These are phyloP conservation scores for Mya arenaria DNA, from an alignment of 1,140 invertebrate genomes.

Conservation along the genomic window DNA sequence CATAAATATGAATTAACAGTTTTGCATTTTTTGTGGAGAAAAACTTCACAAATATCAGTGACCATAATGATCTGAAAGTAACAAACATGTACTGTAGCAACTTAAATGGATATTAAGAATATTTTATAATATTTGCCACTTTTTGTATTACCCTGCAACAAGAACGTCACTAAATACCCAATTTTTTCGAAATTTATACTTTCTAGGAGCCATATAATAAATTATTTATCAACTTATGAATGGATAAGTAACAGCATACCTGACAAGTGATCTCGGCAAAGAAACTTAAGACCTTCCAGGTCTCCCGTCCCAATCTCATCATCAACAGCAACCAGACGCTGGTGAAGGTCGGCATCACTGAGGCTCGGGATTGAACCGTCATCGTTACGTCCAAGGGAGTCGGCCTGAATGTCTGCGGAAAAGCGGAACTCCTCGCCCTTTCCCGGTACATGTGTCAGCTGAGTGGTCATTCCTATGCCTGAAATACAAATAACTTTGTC, in stretches of 20 bases:
- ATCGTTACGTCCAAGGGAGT: background rate
- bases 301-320: conserved; percentile 38
- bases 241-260: conserved; percentile 36
- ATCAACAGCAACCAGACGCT: conserved; percentile 30
- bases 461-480: too few relatives aligned
- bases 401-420: conserved; percentile 1
- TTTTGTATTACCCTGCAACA: too few relatives aligned
- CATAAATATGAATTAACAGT: background rate
- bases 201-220: too few relatives aligned
- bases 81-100: background rate
- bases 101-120: background rate
- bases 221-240: too few relatives aligned
- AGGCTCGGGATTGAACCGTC: background rate
- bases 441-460: too few relatives aligned
- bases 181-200: too few relatives aligned
- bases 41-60: background rate
- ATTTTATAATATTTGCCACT: too few relatives aligned
- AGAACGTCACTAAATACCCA: too few relatives aligned
- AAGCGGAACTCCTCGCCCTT: background rate
- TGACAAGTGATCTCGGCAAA: conserved; percentile 37
- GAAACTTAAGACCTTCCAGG: conserved; percentile 32
- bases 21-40: background rate
- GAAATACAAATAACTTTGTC: too few relatives aligned
- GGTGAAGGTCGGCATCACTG: background rate
- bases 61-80: background rate